Evolutionary conservation across 2,888 invertebrate genomes (phyloP).

Genomic region (Chalcis sispes): DNA sequence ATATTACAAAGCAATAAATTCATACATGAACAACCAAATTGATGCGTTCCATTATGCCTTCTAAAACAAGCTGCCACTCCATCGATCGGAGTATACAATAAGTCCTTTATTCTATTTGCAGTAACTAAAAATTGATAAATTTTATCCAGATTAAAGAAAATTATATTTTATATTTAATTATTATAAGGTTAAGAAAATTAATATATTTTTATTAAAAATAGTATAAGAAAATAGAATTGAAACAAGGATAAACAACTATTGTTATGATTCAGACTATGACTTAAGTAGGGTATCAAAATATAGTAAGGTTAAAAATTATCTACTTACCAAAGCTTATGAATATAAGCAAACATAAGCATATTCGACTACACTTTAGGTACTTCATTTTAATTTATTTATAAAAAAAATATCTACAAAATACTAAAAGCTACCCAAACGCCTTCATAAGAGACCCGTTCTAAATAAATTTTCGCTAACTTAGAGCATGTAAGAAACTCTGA

Average conservation of each 20-base stretch:
- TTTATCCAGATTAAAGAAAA: constrained; percentile 4
- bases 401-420: constrained; percentile 32
- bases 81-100: constrained; percentile 87
- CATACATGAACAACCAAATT: constrained; percentile 96
- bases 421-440: constrained; percentile 41
- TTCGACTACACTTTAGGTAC: constrained; percentile 41
- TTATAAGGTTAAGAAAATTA: not conserved
- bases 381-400: constrained; percentile 45
- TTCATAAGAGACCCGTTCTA: constrained; percentile 46
- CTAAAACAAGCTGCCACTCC: constrained; percentile 90
- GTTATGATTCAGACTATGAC: constrained; percentile 24
- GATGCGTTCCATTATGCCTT: constrained; percentile 94
- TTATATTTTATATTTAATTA: not conserved
- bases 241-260: not conserved
- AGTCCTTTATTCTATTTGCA: constrained; percentile 83
- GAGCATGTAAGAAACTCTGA: constrained; percentile 28
- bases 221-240: not conserved
- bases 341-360: constrained; percentile 37
- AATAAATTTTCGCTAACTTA: constrained; percentile 13
- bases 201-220: not conserved
- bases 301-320: constrained; percentile 34
- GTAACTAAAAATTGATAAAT: constrained; percentile 41
- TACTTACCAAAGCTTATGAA: constrained; percentile 53
- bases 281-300: not conserved
- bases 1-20: constrained; percentile 60